Conservation (phyloP, 1,140 invertebrate species). For the Pogonognathellus flavescens region DNA sequence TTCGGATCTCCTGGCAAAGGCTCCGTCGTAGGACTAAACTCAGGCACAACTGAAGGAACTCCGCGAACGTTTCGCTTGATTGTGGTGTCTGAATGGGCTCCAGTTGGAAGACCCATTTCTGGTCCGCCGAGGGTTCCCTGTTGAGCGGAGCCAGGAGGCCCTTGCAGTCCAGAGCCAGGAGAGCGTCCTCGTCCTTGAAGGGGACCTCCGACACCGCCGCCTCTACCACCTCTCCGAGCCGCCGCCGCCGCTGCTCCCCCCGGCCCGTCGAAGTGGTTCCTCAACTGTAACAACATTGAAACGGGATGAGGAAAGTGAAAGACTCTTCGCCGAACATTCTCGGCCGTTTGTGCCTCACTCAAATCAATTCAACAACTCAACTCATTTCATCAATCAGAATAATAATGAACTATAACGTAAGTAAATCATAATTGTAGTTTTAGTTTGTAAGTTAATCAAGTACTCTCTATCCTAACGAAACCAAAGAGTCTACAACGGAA, state of each 20-base stretch:
- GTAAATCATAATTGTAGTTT: constrained; percentile 11
- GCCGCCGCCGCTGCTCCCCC: constrained; percentile 41
- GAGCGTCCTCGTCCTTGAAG: constrained; percentile 11
- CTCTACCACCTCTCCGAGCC: constrained; percentile 76
- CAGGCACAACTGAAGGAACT: constrained; percentile 69
- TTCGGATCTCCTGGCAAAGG: constrained; percentile 56
- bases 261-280: constrained; percentile 67
- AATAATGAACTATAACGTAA: constrained; percentile 28
- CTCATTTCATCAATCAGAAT: constrained; percentile 34
- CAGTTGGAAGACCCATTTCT: neutral
- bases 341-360: constrained; percentile 29
- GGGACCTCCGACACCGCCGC: constrained; percentile 66
- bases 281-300: constrained; percentile 60
- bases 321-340: neutral
- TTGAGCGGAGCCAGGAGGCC: constrained; percentile 20
- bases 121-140: constrained; percentile 11
- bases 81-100: neutral
- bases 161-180: constrained; percentile 43
- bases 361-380: constrained; percentile 31
- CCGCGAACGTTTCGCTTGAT: constrained; percentile 68
- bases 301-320: constrained; percentile 10
- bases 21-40: constrained; percentile 68
- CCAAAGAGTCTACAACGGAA: constrained; percentile 48
- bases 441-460: neutral
- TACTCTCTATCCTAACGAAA: constrained; percentile 43